Percentiles rank a stretch among this genome's conserved stretches.
Conservation (phyloP, 2,113 vertebrate genomes). For the Misgurnus mizolepis region DNA sequence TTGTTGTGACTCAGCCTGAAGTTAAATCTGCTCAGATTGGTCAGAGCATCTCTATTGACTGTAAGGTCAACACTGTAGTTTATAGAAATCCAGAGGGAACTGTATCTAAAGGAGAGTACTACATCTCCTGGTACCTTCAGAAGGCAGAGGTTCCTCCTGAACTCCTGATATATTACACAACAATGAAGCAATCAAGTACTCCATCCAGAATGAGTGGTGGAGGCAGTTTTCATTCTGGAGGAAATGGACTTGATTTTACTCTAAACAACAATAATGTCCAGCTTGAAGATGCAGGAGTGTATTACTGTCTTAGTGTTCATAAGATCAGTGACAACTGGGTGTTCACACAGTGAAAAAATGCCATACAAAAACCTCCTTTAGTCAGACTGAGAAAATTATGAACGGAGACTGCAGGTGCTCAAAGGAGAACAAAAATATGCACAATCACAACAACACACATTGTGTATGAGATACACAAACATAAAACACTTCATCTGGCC, state of each 20-base stretch:
- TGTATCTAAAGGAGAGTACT: neutral
- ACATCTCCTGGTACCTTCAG: constrained; percentile 27
- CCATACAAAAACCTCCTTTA: neutral
- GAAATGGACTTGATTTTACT: constrained; percentile 18
- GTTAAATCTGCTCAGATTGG: constrained; percentile 43
- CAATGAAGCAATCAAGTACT: neutral
- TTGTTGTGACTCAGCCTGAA: constrained; percentile 60
- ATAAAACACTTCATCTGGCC: neutral
- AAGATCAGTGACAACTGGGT: neutral
- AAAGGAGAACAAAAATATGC: neutral
- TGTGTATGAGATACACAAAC: no score
- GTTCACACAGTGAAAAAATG: neutral
- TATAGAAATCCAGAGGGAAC: accelerated
- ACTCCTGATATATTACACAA: constrained; percentile 8
- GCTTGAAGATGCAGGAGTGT: constrained; percentile 33
- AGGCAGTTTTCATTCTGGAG: constrained; percentile 9
- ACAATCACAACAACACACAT: no score
- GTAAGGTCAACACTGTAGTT: constrained; percentile 41
- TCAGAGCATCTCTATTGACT: constrained; percentile 50
- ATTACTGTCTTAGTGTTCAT: neutral
- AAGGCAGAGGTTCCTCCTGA: neutral
- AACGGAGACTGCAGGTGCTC: neutral
- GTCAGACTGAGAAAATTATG: neutral
- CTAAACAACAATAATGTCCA: constrained; percentile 24
- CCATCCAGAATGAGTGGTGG: constrained; percentile 18